Conservation (phyloP, 1,140 invertebrate genomes). For the Apolygus lucorum region DNA sequence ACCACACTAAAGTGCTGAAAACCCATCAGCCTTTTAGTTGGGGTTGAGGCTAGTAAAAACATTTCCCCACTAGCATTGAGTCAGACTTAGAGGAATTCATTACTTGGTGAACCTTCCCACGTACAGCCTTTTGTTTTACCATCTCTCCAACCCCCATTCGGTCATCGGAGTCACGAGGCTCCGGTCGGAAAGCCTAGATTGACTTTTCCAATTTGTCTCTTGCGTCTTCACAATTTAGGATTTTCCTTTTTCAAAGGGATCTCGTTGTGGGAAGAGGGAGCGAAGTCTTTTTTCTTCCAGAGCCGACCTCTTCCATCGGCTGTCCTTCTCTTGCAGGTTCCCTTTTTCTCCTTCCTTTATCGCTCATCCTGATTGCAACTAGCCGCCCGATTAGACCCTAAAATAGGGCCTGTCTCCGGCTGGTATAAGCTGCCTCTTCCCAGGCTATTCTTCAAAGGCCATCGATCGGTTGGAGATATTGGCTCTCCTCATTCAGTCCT, state of each 20-base stretch:
- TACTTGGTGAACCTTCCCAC: too few species aligned
- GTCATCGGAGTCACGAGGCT: too few species aligned
- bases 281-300: neutral
- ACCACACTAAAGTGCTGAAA: too few species aligned
- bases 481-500: neutral
- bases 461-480: neutral
- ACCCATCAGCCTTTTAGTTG: too few species aligned
- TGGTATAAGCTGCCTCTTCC: neutral
- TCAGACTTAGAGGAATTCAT: too few species aligned
- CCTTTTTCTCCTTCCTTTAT: neutral
- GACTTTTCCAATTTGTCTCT: neutral
- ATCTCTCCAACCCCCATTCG: too few species aligned
- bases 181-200: too few species aligned
- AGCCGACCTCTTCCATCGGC: neutral
- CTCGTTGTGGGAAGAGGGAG: neutral
- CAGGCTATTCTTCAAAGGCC: neutral
- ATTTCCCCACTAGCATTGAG: too few species aligned
- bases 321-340: neutral
- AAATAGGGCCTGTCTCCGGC: neutral
- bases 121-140: too few species aligned
- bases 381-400: neutral
- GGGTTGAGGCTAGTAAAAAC: too few species aligned
- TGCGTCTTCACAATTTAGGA: neutral
- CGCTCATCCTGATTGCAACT: neutral
- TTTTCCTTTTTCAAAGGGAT: neutral